phyloP scores from a whole-genome alignment of 2,113 vertebrate species.

The Cavia aperea region DNA sequence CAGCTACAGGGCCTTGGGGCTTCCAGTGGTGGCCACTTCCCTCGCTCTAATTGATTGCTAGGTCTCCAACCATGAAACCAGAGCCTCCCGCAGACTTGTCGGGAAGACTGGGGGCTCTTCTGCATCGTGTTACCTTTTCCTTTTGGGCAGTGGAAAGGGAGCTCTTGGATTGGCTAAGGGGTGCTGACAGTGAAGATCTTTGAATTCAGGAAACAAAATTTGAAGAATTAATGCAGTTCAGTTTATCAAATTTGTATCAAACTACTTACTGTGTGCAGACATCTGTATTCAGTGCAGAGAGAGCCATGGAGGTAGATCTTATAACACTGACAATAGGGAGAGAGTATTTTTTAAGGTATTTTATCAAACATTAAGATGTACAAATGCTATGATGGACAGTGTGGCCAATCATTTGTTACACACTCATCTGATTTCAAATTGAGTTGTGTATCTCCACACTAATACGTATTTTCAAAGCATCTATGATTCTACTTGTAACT shows the following conservation, averaged over 20 bases:
- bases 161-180: conserved; percentile 26
- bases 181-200: conserved; percentile 61
- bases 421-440: background rate
- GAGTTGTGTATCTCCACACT: background rate
- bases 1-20: conserved; percentile 54
- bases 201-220: conserved; percentile 59
- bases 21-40: conserved; percentile 57
- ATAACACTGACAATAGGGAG: background rate
- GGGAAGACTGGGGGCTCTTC: conserved; percentile 3
- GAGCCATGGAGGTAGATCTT: background rate
- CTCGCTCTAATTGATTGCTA: conserved; percentile 54
- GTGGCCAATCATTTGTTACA: background rate
- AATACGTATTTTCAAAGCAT: background rate
- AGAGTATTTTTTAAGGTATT: background rate
- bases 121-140: conserved; percentile 43
- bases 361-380: background rate
- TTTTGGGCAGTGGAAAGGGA: conserved; percentile 45
- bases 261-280: conserved; percentile 5
- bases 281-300: background rate
- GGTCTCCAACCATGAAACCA: conserved; percentile 46
- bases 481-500: background rate
- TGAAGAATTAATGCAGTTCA: conserved; percentile 38
- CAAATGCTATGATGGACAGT: background rate
- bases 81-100: conserved; percentile 34
- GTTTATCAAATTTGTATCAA: conserved; percentile 46